A percentile compares a stretch with the other conserved stretches of the same genome.
phyloP scores from a whole-genome alignment of 1,140 invertebrate species.

The Drosophila bifasciata region DNA sequence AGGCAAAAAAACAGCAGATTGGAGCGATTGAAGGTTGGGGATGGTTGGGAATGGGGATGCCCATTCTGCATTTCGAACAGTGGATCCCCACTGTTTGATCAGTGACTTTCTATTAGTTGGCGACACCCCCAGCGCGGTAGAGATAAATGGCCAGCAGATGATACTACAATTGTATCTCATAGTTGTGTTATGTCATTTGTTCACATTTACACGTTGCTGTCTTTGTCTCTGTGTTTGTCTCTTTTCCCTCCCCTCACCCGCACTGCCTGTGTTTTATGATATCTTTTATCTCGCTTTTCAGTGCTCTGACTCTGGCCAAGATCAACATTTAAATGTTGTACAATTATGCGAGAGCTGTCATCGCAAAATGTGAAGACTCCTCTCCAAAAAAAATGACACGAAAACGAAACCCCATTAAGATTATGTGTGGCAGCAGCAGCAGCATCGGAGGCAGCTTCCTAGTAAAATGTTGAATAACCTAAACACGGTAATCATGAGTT shows the following conservation, averaged over 20 bases:
- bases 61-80: constrained; percentile 44
- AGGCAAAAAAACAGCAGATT: constrained; percentile 18
- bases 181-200: constrained; percentile 73
- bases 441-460: background rate
- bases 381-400: constrained; percentile 19
- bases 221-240: background rate
- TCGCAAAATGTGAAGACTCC: constrained; percentile 24
- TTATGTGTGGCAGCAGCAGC: constrained; percentile 40
- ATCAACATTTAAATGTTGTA: constrained; percentile 71
- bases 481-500: constrained; percentile 39
- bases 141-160: constrained; percentile 69
- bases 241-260: constrained; percentile 20
- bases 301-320: constrained; percentile 39
- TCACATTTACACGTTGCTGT: constrained; percentile 66
- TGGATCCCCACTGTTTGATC: constrained; percentile 48
- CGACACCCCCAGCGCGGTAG: background rate
- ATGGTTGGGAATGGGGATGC: background rate
- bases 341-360: constrained; percentile 55
- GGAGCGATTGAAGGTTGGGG: too few species aligned
- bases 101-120: constrained; percentile 31
- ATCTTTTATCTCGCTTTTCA: constrained; percentile 34
- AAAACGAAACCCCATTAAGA: constrained; percentile 44
- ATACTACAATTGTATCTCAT: constrained; percentile 75
- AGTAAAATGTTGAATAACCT: constrained; percentile 26
- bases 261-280: constrained; percentile 14